phyloP scores from a whole-genome alignment of 2,113 vertebrate species.

The Ariopsis seemanni region DNA sequence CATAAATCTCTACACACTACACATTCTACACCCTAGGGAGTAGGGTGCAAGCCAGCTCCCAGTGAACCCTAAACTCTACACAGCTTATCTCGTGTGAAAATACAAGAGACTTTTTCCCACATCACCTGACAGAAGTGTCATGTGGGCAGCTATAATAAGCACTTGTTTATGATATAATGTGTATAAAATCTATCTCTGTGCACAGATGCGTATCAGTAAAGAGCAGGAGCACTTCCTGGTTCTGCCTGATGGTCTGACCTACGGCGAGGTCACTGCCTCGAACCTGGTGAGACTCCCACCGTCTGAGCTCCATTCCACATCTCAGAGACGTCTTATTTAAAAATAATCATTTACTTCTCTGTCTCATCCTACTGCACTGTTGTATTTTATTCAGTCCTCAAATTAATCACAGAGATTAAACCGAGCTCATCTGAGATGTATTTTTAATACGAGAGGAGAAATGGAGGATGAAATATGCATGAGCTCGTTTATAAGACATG shows the following conservation, averaged over 20 bases:
- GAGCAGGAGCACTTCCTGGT: slow-evolving; percentile 97
- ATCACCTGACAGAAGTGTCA: not conserved
- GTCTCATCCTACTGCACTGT: not conserved
- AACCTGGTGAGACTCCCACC: slow-evolving; percentile 81
- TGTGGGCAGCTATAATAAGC: not conserved
- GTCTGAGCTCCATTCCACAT: no score
- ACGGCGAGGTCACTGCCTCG: slow-evolving; percentile 87
- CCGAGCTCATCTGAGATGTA: not conserved
- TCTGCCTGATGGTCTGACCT: slow-evolving; percentile 84
- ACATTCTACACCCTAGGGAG: no score
- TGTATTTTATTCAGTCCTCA: no score
- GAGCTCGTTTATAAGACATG: not conserved
- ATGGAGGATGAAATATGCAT: slow-evolving; percentile 25
- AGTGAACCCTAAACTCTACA: not conserved
- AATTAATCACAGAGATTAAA: not conserved
- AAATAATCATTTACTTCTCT: not conserved
- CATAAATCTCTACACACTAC: not conserved
- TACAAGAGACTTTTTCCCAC: not conserved
- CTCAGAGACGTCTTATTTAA: no score
- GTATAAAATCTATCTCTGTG: not conserved
- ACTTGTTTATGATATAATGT: not conserved
- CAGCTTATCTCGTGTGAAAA: not conserved
- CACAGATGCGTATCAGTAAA: slow-evolving; percentile 91
- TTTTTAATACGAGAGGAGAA: not conserved
- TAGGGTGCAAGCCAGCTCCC: no score